Evolutionary conservation across 2,888 invertebrate genomes (phyloP), one percentile per base, ranked within the genome.

Genomic region (Choristoneura rosaceana): DNA sequence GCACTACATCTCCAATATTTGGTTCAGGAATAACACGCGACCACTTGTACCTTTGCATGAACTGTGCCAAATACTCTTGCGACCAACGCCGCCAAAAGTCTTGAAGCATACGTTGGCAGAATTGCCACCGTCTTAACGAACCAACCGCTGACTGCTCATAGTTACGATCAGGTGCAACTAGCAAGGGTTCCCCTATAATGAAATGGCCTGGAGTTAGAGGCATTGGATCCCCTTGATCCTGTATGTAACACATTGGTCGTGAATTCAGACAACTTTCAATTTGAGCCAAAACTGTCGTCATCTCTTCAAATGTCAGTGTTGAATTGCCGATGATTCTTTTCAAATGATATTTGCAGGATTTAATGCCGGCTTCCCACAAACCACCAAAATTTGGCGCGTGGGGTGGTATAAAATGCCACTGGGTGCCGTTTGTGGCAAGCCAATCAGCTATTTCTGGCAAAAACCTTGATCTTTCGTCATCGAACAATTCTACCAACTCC

Each of bases 191-290:
- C n/a, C n/a, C n/a, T n/a, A n/a, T 47, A 3, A 65, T 17, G 15
- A 65, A 65, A 66, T 71, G 65, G 0, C 70, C 70, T 1, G 71
- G 61, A 9, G 70, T 65, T 45, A 71, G 33, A 4, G 71, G 71
- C 33, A 43, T 14, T 0, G 25, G 62, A 0, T 71, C 71, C 1
- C 55, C 61, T 60, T 64, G 50, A 38, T 64, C 64, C 4, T 64
- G 14, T 14, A 52, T 25, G 8, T 5, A 34, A 0, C 68, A 64
- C 5, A 73, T 63, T 7, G 75, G 73, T 4, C 75, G 55, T 4
- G 75, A 75, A 47, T 75, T 75, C 0, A 73, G 55, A 34, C 73
- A 73, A 0, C 70, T 73, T 38, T n/a, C n/a, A n/a, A n/a, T n/a
- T n/a, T n/a, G n/a, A n/a, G n/a, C n/a, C n/a, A n/a, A n/a, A n/a